Evolutionary conservation across 2,888 invertebrate genomes (phyloP).

Genomic region (Melieria crassipennis): DNA sequence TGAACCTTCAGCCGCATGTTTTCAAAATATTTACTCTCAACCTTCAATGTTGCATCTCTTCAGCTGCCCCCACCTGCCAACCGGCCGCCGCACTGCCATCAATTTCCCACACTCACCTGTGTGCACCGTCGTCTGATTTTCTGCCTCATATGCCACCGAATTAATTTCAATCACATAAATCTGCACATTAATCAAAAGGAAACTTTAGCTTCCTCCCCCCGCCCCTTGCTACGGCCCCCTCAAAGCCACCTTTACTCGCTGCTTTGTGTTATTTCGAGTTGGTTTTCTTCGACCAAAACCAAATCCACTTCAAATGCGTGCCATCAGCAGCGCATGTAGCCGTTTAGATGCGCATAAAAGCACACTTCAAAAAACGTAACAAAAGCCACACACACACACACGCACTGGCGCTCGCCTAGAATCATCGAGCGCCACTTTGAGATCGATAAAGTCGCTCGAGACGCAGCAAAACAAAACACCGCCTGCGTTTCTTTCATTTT

Average conservation of each 20-base stretch:
- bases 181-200: conserved; percentile 38
- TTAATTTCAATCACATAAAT: conserved; percentile 43
- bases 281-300: not conserved
- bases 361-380: conserved; percentile 9
- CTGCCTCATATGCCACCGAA: conserved; percentile 33
- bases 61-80: too few relatives aligned
- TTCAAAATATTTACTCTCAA: too few relatives aligned
- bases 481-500: not conserved
- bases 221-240: too few relatives aligned
- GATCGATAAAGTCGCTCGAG: not conserved
- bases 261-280: not conserved
- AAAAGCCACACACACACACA: conserved; percentile 4
- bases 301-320: too few relatives aligned
- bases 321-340: not conserved
- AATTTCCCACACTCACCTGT: too few relatives aligned
- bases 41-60: too few relatives aligned
- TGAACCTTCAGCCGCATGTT: too few relatives aligned
- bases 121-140: conserved; percentile 11
- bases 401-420: conserved; percentile 14
- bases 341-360: conserved; percentile 11
- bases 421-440: not conserved
- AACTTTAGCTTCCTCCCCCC: conserved; percentile 12
- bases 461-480: not conserved
- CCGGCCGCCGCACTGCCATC: too few relatives aligned
- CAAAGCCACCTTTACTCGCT: conserved; percentile 6